Base-by-base conservation (phyloP, 1,140 invertebrate genomes). In the Drosophila lacertosa region DNA sequence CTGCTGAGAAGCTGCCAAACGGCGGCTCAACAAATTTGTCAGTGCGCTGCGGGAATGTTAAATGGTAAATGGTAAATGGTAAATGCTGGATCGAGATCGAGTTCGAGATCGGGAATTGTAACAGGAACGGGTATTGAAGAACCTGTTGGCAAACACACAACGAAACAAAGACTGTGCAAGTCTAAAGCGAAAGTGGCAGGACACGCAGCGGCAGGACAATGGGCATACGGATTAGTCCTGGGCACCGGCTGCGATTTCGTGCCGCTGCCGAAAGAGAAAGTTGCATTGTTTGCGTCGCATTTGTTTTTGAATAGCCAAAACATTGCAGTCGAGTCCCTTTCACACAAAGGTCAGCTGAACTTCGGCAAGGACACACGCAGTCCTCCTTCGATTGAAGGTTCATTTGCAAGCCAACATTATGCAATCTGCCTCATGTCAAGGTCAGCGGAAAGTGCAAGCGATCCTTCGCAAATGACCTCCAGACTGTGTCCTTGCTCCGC, bases 381-480 rank as follows among this genome's bases (percentile, higher is more conserved):
- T 7, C 11, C n/a, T n/a, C n/a, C n/a, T n/a, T n/a, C n/a, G n/a
- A n/a, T n/a, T n/a, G n/a, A n/a, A n/a, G n/a, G n/a, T n/a, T n/a
- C 16, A 55, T 76, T 62, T 51, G 40, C 58, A 53, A 53, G 42
- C 10, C 57, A 74, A 88, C 77, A 65, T 86, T 75, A 81, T 89
- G 83, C 64, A 82, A 89, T 66, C n/a, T n/a, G 45, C 4, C 29
- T 26, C 10, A 13, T 15, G 37, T 63, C 66, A 88, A 82, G 83
- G 82, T 66, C 83, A 63, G 32, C 11, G 55, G 67, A 88, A 82
- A 88, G 82, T 77, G 77, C 74, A 88, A 78, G 82, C 73, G 60
- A n/a, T 22, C 20, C 15, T 22, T 73, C 70, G 64, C n/a, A n/a
- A 73, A 77, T 63, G 57, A 51, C 59, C 42, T 55, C 11, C 18